Conservation (phyloP, 2,888 invertebrate species). For the Parnassius smintheus region DNA sequence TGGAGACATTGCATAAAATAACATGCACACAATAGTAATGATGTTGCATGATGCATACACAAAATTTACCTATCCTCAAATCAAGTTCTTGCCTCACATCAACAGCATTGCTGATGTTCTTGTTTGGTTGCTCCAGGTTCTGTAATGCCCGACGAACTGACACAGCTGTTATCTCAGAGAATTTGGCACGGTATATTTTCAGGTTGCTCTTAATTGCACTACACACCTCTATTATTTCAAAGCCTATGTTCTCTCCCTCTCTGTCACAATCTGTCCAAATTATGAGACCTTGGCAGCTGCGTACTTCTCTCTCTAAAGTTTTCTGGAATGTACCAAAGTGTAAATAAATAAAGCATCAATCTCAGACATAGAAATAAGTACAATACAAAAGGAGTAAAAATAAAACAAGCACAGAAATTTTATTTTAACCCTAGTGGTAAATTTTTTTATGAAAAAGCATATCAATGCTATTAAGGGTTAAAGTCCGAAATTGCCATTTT, state of each 20-base stretch:
- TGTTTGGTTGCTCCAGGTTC: constrained; percentile 90
- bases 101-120: constrained; percentile 94
- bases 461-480: no score
- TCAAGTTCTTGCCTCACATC: constrained; percentile 95
- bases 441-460: no score
- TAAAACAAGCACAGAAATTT: no score
- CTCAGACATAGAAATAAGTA: no score
- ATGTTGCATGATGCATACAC: neutral
- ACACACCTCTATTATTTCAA: constrained; percentile 96
- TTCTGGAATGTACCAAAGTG: constrained; percentile 62
- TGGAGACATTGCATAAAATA: no score
- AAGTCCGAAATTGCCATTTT: no score
- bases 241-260: constrained; percentile 99
- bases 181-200: constrained; percentile 90
- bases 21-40: neutral
- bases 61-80: constrained; percentile 89
- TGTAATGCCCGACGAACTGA: constrained; percentile 91
- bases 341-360: no score
- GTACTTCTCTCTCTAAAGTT: constrained; percentile 86
- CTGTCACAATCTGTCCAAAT: constrained; percentile 99
- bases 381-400: no score
- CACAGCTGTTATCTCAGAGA: constrained; percentile 96
- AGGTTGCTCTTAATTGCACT: constrained; percentile 87
- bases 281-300: constrained; percentile 87
- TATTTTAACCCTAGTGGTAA: no score